These are phyloP conservation scores for Petaurus breviceps DNA, from an alignment of 2,113 vertebrate genomes.

Conservation along the genomic window DNA sequence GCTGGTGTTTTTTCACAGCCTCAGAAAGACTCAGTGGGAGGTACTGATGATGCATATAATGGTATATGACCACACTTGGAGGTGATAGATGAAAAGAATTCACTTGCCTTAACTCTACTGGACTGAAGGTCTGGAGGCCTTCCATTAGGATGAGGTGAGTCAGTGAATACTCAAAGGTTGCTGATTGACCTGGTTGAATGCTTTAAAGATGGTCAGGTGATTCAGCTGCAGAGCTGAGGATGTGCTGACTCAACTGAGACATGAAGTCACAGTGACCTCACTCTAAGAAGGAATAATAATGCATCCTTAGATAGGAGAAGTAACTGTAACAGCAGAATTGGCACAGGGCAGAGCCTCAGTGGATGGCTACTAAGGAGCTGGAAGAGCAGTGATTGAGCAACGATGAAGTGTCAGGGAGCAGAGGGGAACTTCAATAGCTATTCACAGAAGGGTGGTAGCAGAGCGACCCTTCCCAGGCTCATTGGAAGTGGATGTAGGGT, in stretches of 20 bases:
- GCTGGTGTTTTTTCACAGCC: neutral
- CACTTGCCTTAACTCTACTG: neutral
- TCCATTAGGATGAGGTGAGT: neutral
- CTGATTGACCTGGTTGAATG: neutral
- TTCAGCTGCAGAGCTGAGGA: too few relatives aligned
- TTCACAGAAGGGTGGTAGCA: neutral
- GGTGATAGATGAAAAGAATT: neutral
- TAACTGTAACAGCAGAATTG: neutral
- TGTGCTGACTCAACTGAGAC: too few relatives aligned
- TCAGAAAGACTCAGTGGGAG: neutral
- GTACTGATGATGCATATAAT: neutral
- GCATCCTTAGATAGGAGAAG: neutral
- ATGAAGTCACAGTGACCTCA: neutral
- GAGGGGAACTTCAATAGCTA: neutral
- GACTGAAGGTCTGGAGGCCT: neutral
- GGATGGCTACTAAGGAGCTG: neutral
- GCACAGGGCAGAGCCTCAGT: neutral
- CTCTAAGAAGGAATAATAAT: neutral
- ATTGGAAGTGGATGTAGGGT: neutral
- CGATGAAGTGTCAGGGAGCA: neutral
- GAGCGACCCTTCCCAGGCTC: neutral
- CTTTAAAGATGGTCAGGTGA: neutral
- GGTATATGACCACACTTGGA: neutral
- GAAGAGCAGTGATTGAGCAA: neutral
- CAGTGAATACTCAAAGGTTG: neutral